Evolutionary conservation across 2,797 vertebrate species (phyloP).

Genomic region (Salarias fasciatus): DNA sequence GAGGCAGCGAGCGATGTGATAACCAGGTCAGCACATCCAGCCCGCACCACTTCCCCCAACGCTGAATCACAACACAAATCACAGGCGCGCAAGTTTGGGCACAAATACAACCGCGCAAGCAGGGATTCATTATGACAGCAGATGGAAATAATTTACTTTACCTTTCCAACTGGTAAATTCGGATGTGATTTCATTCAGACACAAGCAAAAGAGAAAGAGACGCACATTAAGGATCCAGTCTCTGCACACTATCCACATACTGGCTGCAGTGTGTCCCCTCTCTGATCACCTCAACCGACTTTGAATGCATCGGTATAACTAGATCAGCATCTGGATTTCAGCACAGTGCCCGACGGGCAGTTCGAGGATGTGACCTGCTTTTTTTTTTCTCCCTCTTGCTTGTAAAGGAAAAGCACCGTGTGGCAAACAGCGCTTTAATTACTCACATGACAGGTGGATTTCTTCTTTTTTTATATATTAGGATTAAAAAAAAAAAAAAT

Average conservation of each 20-base stretch:
- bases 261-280: background rate
- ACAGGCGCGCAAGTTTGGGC: slow-evolving; percentile 3
- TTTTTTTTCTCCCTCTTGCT: slow-evolving; percentile 1
- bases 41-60: slow-evolving; percentile 24
- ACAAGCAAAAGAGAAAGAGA: background rate
- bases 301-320: slow-evolving; percentile 14
- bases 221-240: background rate
- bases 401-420: background rate
- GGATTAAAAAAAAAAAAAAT: slow-evolving; percentile 2
- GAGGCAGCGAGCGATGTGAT: slow-evolving; percentile 42
- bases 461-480: slow-evolving; percentile 3
- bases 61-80: slow-evolving; percentile 27
- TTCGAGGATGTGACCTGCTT: background rate
- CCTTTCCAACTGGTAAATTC: background rate
- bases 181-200: background rate
- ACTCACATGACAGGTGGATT: slow-evolving; percentile 19
- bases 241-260: slow-evolving; percentile 2
- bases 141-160: slow-evolving; percentile 10
- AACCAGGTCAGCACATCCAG: slow-evolving; percentile 68
- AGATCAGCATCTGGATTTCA: slow-evolving; percentile 16
- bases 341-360: slow-evolving; percentile 11
- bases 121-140: slow-evolving; percentile 13
- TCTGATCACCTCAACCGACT: slow-evolving; percentile 31
- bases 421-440: slow-evolving; percentile 3
- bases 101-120: slow-evolving; percentile 8